These are phyloP conservation scores for Thecocarcelia acutangulata DNA, from an alignment of 2,888 invertebrate species.

Conservation along the genomic window DNA sequence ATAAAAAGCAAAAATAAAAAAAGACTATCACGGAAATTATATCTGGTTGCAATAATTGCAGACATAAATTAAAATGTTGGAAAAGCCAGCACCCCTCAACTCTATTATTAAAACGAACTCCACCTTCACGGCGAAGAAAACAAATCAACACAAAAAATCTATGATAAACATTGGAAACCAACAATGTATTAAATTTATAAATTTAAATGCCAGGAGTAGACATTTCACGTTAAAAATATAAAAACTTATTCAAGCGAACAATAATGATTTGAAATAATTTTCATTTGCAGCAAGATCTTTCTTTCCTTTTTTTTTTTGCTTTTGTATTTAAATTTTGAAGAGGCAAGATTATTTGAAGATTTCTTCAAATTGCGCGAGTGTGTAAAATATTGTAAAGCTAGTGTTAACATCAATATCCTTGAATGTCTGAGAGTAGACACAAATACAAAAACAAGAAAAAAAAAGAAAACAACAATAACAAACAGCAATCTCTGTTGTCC, in stretches of 20 bases:
- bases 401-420: constrained; percentile 70
- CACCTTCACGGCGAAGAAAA: constrained; percentile 35
- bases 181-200: constrained; percentile 53
- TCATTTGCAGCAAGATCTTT: constrained; percentile 61
- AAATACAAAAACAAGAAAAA: constrained; percentile 57
- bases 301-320: constrained; percentile 15
- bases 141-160: constrained; percentile 45
- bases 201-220: constrained; percentile 40
- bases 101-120: constrained; percentile 21
- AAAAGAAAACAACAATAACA: no score
- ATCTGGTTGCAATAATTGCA: constrained; percentile 76
- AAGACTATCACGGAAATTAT: constrained; percentile 67
- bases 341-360: constrained; percentile 61
- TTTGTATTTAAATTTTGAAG: constrained; percentile 41
- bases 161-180: constrained; percentile 58
- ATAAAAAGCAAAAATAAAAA: constrained; percentile 30
- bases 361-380: constrained; percentile 39
- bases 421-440: constrained; percentile 61
- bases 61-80: constrained; percentile 64
- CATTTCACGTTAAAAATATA: constrained; percentile 41
- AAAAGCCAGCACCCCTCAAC: constrained; percentile 54
- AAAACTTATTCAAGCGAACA: constrained; percentile 69
- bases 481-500: constrained; percentile 72
- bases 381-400: constrained; percentile 67
- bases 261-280: constrained; percentile 69